These are phyloP conservation scores for Pipistrellus kuhlii DNA, from an alignment of 2,797 vertebrate species.

Conservation along the genomic window DNA sequence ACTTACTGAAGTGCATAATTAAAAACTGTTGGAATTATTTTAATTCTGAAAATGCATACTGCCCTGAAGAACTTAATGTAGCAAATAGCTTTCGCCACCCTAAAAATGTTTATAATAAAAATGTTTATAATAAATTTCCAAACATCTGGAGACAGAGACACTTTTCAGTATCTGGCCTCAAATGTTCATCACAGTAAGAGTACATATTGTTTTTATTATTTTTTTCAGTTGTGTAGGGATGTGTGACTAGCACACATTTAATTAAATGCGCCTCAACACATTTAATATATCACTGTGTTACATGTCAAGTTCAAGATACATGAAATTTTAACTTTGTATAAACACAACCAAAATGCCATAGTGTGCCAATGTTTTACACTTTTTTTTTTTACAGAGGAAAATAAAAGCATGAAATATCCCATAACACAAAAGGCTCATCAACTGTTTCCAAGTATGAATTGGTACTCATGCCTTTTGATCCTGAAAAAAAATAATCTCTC, in stretches of 20 bases:
- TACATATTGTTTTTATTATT: neutral
- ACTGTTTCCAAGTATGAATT: neutral
- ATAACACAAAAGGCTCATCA: neutral
- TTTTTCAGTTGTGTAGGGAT: neutral
- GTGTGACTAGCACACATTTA: neutral
- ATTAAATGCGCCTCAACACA: neutral
- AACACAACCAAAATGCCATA: neutral
- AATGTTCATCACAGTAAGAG: neutral
- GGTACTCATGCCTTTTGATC: neutral
- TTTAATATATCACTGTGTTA: neutral
- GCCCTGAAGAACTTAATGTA: neutral
- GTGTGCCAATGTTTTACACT: neutral
- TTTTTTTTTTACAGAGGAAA: conserved; percentile 26
- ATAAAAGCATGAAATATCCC: neutral
- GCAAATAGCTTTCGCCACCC: neutral
- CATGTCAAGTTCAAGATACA: neutral
- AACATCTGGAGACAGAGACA: neutral
- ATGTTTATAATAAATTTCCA: conserved; percentile 5
- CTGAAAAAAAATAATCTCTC: conserved; percentile 50
- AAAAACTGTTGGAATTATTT: neutral
- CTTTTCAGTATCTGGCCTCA: neutral
- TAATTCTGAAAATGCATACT: conserved; percentile 36
- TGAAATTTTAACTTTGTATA: conserved; percentile 7
- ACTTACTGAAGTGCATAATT: neutral
- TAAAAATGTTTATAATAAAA: neutral